phyloP scores from a whole-genome alignment of 2,888 invertebrate genomes.

The Limenitis camilla region DNA sequence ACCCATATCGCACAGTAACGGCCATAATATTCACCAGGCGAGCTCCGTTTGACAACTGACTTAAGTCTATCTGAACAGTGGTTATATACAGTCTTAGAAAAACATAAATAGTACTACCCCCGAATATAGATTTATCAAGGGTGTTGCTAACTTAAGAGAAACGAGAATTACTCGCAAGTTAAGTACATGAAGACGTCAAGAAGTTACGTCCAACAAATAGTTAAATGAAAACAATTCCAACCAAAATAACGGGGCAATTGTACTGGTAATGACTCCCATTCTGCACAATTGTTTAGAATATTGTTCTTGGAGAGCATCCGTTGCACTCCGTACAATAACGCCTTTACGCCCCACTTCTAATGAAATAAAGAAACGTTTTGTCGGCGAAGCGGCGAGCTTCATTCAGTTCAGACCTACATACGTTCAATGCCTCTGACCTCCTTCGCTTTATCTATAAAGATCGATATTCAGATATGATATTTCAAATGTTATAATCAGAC shows the following conservation, averaged over 20 bases:
- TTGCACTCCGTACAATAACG: constrained; percentile 11
- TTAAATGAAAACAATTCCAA: not conserved
- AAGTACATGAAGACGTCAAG: not conserved
- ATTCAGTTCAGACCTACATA: constrained; percentile 37
- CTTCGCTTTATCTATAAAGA: constrained; percentile 25
- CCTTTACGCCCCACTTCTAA: constrained; percentile 36
- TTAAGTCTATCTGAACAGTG: no score
- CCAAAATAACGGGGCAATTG: not conserved
- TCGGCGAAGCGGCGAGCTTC: constrained; percentile 20
- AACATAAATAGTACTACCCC: no score
- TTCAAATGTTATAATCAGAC: constrained; percentile 11
- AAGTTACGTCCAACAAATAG: not conserved
- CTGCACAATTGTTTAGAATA: constrained; percentile 8
- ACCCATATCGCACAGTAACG: no score
- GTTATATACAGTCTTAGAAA: no score
- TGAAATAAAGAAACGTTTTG: constrained; percentile 53
- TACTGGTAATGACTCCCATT: constrained; percentile 1
- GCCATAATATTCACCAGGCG: no score
- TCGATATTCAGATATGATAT: constrained; percentile 15
- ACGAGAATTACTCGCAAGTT: no score
- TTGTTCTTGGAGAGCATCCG: constrained; percentile 9
- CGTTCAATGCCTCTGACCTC: constrained; percentile 20
- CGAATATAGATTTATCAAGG: no score
- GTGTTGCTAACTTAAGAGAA: no score
- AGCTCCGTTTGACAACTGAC: no score